phyloP scores from a whole-genome alignment of 1,140 invertebrate species.

The Drosophila repleta region DNA sequence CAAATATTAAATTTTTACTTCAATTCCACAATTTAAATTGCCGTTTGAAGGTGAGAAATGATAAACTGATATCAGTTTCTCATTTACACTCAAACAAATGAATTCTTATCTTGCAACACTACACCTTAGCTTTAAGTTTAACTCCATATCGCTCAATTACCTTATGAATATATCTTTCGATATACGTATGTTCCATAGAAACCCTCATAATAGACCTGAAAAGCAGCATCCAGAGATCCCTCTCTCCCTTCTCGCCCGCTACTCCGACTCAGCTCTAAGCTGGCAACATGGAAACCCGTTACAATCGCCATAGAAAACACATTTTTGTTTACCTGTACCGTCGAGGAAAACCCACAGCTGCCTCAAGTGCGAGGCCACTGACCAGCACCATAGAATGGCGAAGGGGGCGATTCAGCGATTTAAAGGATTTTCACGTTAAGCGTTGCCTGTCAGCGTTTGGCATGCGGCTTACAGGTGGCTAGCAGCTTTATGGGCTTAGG shows the following conservation, averaged over 20 bases:
- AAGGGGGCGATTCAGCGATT: conserved; percentile 50
- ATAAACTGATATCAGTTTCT: too few species aligned
- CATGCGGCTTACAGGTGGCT: conserved; percentile 78
- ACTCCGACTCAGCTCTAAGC: conserved; percentile 22
- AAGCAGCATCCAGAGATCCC: background rate
- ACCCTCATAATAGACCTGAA: background rate
- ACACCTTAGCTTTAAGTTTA: too few species aligned
- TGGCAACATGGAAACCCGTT: conserved; percentile 33
- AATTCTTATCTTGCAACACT: too few species aligned
- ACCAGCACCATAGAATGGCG: conserved; percentile 16
- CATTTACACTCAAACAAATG: too few species aligned
- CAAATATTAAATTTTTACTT: too few species aligned
- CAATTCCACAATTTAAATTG: too few species aligned
- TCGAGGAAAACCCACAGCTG: conserved; percentile 39
- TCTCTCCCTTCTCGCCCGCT: background rate
- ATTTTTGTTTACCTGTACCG: conserved; percentile 58
- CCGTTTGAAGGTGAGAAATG: too few species aligned
- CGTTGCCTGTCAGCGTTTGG: conserved; percentile 75
- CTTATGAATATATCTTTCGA: conserved; percentile 12
- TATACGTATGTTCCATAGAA: too few species aligned
- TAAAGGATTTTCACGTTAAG: conserved; percentile 74
- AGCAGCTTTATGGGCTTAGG: conserved; percentile 66
- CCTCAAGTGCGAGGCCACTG: conserved; percentile 38
- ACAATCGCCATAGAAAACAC: conserved; percentile 44
- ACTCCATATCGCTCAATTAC: background rate